A percentile compares a stretch with the other conserved stretches of the same genome.
Conservation (phyloP, 2,888 invertebrate species). For the Rotaria macrura region DNA sequence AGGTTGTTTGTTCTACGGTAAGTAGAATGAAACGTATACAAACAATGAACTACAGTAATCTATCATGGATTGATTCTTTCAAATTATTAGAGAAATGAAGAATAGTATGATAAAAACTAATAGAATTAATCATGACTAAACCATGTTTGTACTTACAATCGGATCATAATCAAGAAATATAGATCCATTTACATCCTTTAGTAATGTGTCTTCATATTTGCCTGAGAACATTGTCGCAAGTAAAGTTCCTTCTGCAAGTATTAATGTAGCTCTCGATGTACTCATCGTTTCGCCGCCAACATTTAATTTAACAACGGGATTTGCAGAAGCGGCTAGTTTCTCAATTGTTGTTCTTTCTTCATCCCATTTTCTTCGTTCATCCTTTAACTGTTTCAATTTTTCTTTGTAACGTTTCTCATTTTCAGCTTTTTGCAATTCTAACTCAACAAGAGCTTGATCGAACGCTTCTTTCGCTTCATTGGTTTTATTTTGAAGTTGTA, state of each 20-base stretch:
- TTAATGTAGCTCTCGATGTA: not conserved
- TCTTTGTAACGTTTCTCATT: not conserved
- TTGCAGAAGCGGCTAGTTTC: not conserved
- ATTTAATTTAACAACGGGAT: not conserved
- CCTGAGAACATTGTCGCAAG: not conserved
- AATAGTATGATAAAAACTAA: no score
- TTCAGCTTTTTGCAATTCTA: not conserved
- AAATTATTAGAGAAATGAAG: no score
- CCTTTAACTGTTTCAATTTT: not conserved
- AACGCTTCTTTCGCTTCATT: not conserved
- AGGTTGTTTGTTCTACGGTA: no score
- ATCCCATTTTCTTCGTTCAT: not conserved
- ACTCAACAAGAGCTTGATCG: not conserved
- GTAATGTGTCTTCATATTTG: not conserved
- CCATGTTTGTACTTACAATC: not conserved
- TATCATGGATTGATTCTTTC: no score
- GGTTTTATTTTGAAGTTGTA: not conserved
- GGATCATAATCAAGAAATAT: not conserved
- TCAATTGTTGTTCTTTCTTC: not conserved
- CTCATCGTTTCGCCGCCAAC: not conserved
- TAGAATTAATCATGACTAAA: not conserved
- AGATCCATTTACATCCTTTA: not conserved
- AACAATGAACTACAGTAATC: no score
- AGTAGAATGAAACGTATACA: no score
- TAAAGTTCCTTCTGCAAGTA: not conserved